Percentiles rank a stretch among this genome's conserved stretches.
These are phyloP conservation scores for Lithophane leautieri DNA, from an alignment of 2,888 invertebrate species.

Conservation along the genomic window DNA sequence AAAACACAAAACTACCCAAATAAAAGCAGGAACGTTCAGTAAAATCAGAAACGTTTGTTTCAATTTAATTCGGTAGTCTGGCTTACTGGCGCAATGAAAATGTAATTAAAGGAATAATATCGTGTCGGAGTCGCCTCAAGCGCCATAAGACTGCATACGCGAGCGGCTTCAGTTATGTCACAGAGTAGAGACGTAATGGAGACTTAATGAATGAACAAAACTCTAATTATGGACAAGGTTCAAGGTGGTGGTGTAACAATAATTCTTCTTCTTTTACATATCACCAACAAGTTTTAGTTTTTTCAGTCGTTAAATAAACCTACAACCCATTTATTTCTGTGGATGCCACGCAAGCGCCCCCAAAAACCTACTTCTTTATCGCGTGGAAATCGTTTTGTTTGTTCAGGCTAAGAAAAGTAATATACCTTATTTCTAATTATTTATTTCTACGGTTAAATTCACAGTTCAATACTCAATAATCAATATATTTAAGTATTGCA, in stretches of 20 bases:
- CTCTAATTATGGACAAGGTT: background rate
- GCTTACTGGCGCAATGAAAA: slow-evolving; percentile 72
- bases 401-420: background rate
- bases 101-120: slow-evolving; percentile 78
- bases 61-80: slow-evolving; percentile 63
- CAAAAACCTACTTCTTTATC: background rate
- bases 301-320: background rate
- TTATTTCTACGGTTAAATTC: background rate
- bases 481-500: too few relatives aligned
- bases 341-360: background rate
- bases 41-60: slow-evolving; percentile 59
- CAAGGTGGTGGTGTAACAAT: background rate
- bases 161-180: slow-evolving; percentile 72
- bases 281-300: background rate
- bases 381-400: background rate
- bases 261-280: background rate
- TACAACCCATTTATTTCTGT: background rate
- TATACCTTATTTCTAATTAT: background rate
- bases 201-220: background rate
- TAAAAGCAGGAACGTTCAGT: slow-evolving; percentile 7
- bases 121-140: slow-evolving; percentile 71
- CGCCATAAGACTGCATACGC: slow-evolving; percentile 66
- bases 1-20: slow-evolving; percentile 18
- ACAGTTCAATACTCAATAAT: too few relatives aligned
- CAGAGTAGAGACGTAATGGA: slow-evolving; percentile 36